These are phyloP conservation scores for Ophiodon elongatus DNA, from an alignment of 2,113 vertebrate species.

Conservation along the genomic window DNA sequence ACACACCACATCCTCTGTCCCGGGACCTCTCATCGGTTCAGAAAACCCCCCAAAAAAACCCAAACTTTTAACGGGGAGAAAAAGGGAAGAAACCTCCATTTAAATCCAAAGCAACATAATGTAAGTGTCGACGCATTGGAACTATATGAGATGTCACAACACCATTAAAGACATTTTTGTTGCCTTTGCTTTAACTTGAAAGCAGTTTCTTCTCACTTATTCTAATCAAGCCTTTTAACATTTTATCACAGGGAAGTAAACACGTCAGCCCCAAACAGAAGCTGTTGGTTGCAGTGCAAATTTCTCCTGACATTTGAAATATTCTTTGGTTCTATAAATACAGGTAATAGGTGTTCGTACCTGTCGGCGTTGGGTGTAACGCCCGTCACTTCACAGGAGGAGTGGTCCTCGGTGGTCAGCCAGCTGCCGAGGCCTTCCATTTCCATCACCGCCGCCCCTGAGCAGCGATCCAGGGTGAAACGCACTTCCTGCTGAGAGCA, in stretches of 20 bases:
- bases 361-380: conserved; percentile 84
- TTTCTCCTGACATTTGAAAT: too few relatives aligned
- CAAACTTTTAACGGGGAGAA: too few relatives aligned
- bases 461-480: conserved; percentile 88
- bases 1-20: too few relatives aligned
- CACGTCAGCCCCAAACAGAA: background rate
- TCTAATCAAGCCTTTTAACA: background rate
- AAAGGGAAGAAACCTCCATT: too few relatives aligned
- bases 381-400: conserved; percentile 85
- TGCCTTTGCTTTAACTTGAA: background rate
- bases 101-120: background rate
- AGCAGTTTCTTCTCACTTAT: background rate
- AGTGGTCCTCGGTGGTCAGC: conserved; percentile 87
- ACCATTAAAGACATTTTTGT: background rate
- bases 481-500: conserved; percentile 82
- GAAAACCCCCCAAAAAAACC: too few relatives aligned
- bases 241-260: background rate
- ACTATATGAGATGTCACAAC: background rate
- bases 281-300: too few relatives aligned
- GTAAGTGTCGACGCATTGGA: background rate
- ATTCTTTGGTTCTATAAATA: too few relatives aligned
- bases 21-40: too few relatives aligned
- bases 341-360: conserved; percentile 66
- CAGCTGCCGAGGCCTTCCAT: conserved; percentile 87
- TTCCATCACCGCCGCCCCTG: conserved; percentile 83